Evolutionary conservation across 64 coral and sea anemone genomes (phyloP).

Genomic region (Catalaphyllia jardinei): DNA sequence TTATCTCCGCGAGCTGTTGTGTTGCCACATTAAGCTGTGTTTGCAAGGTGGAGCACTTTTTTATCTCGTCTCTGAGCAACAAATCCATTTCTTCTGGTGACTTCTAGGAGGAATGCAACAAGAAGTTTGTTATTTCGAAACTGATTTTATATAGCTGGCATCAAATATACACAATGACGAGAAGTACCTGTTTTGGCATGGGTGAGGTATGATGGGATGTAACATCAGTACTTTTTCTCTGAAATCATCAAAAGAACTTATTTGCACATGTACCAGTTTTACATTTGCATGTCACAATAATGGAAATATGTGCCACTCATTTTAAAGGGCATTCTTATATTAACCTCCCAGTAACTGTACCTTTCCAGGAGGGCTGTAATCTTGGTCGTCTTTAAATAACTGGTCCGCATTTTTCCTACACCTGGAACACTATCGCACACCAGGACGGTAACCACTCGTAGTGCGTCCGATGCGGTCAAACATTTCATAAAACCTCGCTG

Average conservation of each 20-base stretch:
- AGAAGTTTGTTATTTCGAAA: no score
- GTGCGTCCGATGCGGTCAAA: conserved; percentile 13
- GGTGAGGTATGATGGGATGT: no score
- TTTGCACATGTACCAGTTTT: no score
- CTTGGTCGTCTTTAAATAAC: conserved; percentile 1
- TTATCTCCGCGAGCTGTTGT: not conserved
- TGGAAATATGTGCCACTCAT: no score
- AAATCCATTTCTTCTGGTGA: not conserved
- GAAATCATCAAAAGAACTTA: no score
- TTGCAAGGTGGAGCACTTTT: not conserved
- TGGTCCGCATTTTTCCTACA: conserved; percentile 17
- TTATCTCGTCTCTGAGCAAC: not conserved
- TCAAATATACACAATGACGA: no score
- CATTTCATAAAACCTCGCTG: not conserved
- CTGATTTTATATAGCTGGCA: no score
- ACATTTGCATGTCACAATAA: no score
- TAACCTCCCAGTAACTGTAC: not conserved
- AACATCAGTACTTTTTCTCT: no score
- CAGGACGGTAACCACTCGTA: not conserved
- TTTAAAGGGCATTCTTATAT: no score
- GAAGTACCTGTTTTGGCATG: no score
- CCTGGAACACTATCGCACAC: conserved; percentile 2
- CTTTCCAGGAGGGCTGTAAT: not conserved
- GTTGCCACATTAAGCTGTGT: not conserved
- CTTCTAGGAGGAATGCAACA: no score